Base-by-base conservation (phyloP, 92 coral and sea anemone genomes). In the Palythoa caribaeorum region DNA sequence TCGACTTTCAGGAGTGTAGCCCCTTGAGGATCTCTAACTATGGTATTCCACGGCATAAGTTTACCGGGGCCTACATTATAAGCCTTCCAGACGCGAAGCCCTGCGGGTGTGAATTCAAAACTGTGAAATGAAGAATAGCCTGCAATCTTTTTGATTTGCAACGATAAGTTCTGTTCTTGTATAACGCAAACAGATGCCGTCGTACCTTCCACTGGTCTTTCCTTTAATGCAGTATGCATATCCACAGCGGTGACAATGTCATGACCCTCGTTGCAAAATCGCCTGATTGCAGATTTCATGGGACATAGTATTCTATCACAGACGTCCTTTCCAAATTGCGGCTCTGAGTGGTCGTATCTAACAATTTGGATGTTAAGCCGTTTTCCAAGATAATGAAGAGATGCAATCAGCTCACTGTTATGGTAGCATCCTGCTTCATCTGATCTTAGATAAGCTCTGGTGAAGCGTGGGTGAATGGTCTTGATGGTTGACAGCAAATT, bases 381-480 rank as follows among this genome's bases (percentile, higher is more conserved):
- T 9, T 85, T 14, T 19, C 90, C 90, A 37, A 90, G 81, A 35
- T 90, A 85, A 37, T 38, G 83, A 13, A 90, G 44, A 72, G 90
- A 85, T n/a, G 92, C 80, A 38, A 79, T 55, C 53, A 90, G 89
- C 55, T n/a, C 76, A 53, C 83, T 90, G 17, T 85, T 90, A 76
- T 90, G 92, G 54, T 84, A 89, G 51, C 92, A 89, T 14, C 92
- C 92, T 10, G 92, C 92, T 52, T 85, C 92, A 70, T 85, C 93
- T 21, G 92, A 85, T 70, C 93, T 52, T 15, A 86, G n/a, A 52
- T 71, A 80, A 9, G 57, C 88, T 73, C 40, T 84, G 87, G 52
- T 89, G 38, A 73, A 48, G 47, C 39, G 47, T 14, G 84, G 89
- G 55, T 83, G 60, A 19, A 47, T 47, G 62, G 63, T 15, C 52